Evolutionary conservation across 2,888 invertebrate species (phyloP), one percentile per base, ranked within the genome.

Genomic region (Leptopterna dolabrata): DNA sequence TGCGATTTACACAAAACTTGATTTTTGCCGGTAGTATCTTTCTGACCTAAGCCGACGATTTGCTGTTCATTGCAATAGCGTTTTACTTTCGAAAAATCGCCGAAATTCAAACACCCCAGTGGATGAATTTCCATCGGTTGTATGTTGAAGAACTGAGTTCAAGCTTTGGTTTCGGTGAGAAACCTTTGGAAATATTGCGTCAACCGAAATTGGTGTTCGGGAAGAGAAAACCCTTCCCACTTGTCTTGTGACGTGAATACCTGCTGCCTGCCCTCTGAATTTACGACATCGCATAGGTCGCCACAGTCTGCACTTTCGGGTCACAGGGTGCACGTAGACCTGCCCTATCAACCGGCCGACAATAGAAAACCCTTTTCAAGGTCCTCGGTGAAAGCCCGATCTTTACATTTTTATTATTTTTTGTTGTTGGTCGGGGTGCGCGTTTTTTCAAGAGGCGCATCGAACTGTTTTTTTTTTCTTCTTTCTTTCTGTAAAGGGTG

Each of bases 361-460:
- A 76, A 71, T 27, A 76, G 29, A 30, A 19, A 83, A 63, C 85
- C 85, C 85, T 71, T 85, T 76, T n/a, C 13, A 63, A 63, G 27
- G 63, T 70, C 70, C 27, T 19, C 16, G 36, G 83, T 63, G 83
- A 83, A 83, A 83, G 83, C 83, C 24, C 36, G 41, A 83, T 83
- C 85, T 24, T 63, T 63, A 24, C 14, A 55, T 27, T 81, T 81
- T 81, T 45, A 41, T 36, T 47, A 24, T 85, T 47, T 85, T 76
- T 85, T n/a, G n/a, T 45, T 76, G 19, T 73, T 4, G 36, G 36
- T 36, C 4, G 2, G 7, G 73, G 11, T 14, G n/a, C n/a, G n/a
- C n/a, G n/a, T 55, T 14, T 81, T 51, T 55, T 51, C 55, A 14
- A 30, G 36, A 51, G 2, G n/a, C 19, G 3, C 27, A 63, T 19